Base-by-base conservation (phyloP, 2,113 vertebrate species). In the Mobula birostris region DNA sequence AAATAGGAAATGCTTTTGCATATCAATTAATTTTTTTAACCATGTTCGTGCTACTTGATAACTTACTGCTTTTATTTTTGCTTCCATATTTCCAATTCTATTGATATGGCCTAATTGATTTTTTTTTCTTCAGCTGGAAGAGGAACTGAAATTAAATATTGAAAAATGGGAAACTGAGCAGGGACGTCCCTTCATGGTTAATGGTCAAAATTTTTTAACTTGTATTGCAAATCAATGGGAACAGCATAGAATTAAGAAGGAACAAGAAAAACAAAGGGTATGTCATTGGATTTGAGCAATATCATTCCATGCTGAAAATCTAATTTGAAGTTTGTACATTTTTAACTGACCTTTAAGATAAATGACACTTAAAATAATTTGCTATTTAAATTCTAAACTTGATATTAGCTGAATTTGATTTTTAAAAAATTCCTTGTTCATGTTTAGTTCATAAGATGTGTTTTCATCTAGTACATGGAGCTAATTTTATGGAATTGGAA, bases 61-160 rank as follows among this genome's bases (percentile, higher is more conserved):
- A 68, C 7, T 24, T 56, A 14, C 56, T 48, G 36, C 24, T 36
- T 17, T 70, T 40, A 70, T 70, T 15, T 63, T 27, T 91, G 29
- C 5, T 27, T 36, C 66, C 88, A 40, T 72, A 19, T 70, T 40
- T 92, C 8, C 15, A 63, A 58, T 66, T 27, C 61, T 58, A 14
- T 63, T 66, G 2, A 27, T 88, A 19, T 19, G 68, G 2, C 2
- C 9, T 7, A 15, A 15, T 68, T 68, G 14, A 19, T 12, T 56
- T 91, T 40, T 15, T 56, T 29, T n/a, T 5, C 36, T 92, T 92
- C 91, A 93, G 91, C 68, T 93, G 68, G 91, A 93, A 56, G 91
- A 93, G 29, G 70, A 93, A 93, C 12, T 93, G 19, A 93, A 93
- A 21, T 27, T 93, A 40, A 14, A 56, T 70, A 76, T 93, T 12